Evolutionary conservation across 1,140 invertebrate species (phyloP).

Genomic region (Campodea augens): DNA sequence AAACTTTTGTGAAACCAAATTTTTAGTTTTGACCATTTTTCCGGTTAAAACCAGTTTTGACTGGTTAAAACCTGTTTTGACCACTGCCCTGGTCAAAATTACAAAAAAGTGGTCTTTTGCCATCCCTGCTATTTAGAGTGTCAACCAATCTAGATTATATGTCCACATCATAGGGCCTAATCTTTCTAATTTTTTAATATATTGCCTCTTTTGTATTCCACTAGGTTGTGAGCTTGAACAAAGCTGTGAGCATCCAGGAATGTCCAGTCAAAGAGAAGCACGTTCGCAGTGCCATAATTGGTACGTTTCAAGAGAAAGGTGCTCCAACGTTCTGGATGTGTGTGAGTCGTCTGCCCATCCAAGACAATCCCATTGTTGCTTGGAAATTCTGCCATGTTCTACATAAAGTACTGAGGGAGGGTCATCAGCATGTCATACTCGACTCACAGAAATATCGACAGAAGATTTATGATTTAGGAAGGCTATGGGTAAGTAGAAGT

Average conservation of each 20-base stretch:
- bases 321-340: conserved; percentile 77
- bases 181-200: too few species aligned
- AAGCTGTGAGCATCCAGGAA: conserved; percentile 75
- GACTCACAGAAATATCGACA: conserved; percentile 61
- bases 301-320: conserved; percentile 85
- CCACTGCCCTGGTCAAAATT: too few species aligned
- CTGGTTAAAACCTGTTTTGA: too few species aligned
- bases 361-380: conserved; percentile 81
- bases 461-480: conserved; percentile 63
- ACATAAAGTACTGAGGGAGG: conserved; percentile 88
- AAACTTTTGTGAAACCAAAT: too few species aligned
- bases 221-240: conserved; percentile 66
- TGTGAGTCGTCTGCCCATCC: conserved; percentile 56
- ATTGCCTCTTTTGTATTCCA: too few species aligned
- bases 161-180: too few species aligned
- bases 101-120: too few species aligned
- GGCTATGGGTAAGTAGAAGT: conserved; percentile 53
- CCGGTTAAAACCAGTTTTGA: too few species aligned
- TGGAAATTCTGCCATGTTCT: conserved; percentile 98
- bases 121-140: too few species aligned
- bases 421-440: conserved; percentile 65
- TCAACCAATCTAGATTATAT: too few species aligned
- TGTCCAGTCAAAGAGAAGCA: conserved; percentile 92
- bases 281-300: conserved; percentile 82
- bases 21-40: too few species aligned